These are phyloP conservation scores for Panorpa germanica DNA, from an alignment of 2,888 invertebrate genomes.

Conservation along the genomic window DNA sequence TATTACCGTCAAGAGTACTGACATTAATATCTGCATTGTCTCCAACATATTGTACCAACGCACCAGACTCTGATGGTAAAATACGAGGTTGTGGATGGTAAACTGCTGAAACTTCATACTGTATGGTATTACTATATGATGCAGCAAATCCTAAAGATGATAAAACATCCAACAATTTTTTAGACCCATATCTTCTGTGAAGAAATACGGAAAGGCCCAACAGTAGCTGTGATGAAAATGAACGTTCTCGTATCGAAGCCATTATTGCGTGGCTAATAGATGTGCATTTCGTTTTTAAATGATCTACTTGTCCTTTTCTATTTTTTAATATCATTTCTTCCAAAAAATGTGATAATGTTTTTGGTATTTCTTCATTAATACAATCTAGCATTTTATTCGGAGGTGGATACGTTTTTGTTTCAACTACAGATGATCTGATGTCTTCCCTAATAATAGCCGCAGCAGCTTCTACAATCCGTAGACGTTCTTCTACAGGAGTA, in stretches of 20 bases:
- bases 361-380: conserved; percentile 14
- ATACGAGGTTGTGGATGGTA: conserved; percentile 18
- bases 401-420: conserved; percentile 19
- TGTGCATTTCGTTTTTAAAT: conserved; percentile 19
- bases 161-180: conserved; percentile 17
- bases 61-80: conserved; percentile 17
- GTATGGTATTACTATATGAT: conserved; percentile 16
- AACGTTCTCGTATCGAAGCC: conserved; percentile 15
- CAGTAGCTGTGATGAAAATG: conserved; percentile 17
- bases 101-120: conserved; percentile 18
- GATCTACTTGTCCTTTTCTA: too few species aligned
- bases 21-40: too few species aligned
- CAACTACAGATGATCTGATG: conserved; percentile 18
- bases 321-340: conserved; percentile 17
- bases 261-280: conserved; percentile 18
- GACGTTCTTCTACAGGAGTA: conserved; percentile 15
- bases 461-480: conserved; percentile 20
- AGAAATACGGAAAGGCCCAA: conserved; percentile 17
- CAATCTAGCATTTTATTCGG: conserved; percentile 17
- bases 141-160: conserved; percentile 18
- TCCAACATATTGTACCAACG: conserved; percentile 18
- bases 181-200: conserved; percentile 18
- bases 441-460: conserved; percentile 21
- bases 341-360: conserved; percentile 19
- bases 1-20: too few species aligned